A percentile compares a stretch with the other conserved stretches of the same genome.
Evolutionary conservation across 64 coral and sea anemone genomes (phyloP).

Genomic region (Stichodactyla helianthus): DNA sequence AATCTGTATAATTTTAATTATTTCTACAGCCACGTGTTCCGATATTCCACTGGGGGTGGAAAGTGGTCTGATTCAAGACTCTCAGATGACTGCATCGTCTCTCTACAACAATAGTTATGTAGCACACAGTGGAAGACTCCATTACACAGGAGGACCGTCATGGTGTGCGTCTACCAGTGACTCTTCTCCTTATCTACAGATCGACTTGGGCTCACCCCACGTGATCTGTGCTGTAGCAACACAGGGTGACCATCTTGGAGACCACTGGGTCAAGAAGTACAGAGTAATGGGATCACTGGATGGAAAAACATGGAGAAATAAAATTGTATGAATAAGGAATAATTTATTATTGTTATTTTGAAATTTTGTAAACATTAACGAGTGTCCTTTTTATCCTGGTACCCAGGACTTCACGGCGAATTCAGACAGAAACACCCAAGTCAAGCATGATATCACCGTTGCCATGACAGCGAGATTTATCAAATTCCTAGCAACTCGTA

Average conservation of each 20-base stretch:
- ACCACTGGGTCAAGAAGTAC: neutral
- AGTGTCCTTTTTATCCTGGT: neutral
- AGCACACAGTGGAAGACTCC: neutral
- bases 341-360: too few species aligned
- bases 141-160: slow-evolving; percentile 1
- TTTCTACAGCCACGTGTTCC: neutral
- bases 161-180: slow-evolving; percentile 24
- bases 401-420: slow-evolving; percentile 22
- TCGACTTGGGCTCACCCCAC: neutral
- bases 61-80: neutral
- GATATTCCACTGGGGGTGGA: neutral
- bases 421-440: neutral
- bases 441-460: neutral
- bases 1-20: too few species aligned
- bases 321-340: neutral
- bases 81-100: slow-evolving; percentile 8
- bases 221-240: slow-evolving; percentile 19
- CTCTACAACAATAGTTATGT: neutral
- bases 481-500: neutral
- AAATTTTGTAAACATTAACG: too few species aligned
- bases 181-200: slow-evolving; percentile 17
- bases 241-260: neutral
- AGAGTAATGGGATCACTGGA: neutral
- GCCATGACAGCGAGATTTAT: slow-evolving; percentile 1
- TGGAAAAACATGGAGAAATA: neutral